These are phyloP conservation scores for Neodiprion virginianus DNA, from an alignment of 1,140 invertebrate species.

Conservation along the genomic window DNA sequence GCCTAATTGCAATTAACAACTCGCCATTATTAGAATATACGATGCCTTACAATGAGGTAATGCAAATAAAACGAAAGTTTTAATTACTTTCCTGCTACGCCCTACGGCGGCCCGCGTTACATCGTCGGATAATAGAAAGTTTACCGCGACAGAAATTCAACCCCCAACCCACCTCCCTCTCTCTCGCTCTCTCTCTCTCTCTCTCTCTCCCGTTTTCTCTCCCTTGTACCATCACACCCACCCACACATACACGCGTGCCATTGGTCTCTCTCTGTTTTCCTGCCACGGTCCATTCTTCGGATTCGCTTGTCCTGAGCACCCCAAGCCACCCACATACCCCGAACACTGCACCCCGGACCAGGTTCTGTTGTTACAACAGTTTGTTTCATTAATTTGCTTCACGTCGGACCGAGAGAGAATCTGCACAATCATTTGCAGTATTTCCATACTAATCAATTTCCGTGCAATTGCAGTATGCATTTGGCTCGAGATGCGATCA, in stretches of 20 bases:
- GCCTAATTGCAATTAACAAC: conserved; percentile 62
- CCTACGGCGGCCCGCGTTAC: conserved; percentile 51
- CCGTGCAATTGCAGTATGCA: no score
- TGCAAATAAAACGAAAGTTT: conserved; percentile 63
- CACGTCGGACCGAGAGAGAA: neutral
- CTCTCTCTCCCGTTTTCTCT: conserved; percentile 22
- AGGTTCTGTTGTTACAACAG: neutral
- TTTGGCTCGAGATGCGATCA: no score
- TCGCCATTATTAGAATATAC: conserved; percentile 62
- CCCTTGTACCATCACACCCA: conserved; percentile 21
- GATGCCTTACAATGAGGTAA: conserved; percentile 60
- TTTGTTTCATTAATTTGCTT: conserved; percentile 5
- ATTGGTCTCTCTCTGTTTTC: neutral
- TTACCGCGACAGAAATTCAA: conserved; percentile 48
- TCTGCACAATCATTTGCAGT: neutral
- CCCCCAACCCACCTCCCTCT: conserved; percentile 23
- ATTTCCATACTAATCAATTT: neutral
- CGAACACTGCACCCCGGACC: no score
- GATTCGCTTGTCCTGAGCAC: neutral
- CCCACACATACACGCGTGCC: neutral
- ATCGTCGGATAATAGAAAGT: conserved; percentile 57
- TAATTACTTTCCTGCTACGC: conserved; percentile 59
- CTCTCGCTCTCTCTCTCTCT: conserved; percentile 20
- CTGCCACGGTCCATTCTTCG: neutral
- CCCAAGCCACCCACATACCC: neutral